These are phyloP conservation scores for Ellobium chinense DNA, from an alignment of 2,888 invertebrate genomes.

Conservation along the genomic window DNA sequence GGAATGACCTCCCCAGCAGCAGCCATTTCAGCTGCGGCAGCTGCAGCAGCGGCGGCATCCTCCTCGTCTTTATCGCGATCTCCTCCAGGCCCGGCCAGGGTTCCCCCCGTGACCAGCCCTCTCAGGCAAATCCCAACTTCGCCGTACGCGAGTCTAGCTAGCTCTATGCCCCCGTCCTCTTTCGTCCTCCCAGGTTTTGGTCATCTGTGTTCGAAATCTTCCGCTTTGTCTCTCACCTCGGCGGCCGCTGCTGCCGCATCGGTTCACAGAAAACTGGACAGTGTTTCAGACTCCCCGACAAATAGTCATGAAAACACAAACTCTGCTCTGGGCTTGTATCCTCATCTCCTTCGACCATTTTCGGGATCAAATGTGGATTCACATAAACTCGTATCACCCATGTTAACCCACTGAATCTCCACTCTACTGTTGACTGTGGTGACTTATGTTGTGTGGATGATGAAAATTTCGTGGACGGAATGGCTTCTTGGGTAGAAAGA, in stretches of 20 bases:
- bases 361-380: slow-evolving; percentile 21
- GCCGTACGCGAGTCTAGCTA: slow-evolving; percentile 14
- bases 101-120: background rate
- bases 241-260: slow-evolving; percentile 16
- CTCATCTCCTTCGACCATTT: slow-evolving; percentile 29
- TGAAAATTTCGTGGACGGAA: too few species aligned
- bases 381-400: slow-evolving; percentile 30
- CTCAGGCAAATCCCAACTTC: slow-evolving; percentile 8
- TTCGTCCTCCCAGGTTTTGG: slow-evolving; percentile 27
- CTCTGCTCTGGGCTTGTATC: slow-evolving; percentile 26
- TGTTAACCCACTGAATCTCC: slow-evolving; percentile 35
- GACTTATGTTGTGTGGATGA: background rate
- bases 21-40: slow-evolving; percentile 18
- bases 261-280: slow-evolving; percentile 36
- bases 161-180: slow-evolving; percentile 1
- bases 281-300: background rate
- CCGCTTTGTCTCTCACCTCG: background rate
- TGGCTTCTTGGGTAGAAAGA: too few species aligned
- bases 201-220: slow-evolving; percentile 19
- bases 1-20: slow-evolving; percentile 19
- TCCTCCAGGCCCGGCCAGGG: background rate
- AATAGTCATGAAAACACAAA: background rate
- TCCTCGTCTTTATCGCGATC: slow-evolving; percentile 22
- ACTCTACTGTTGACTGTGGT: background rate
- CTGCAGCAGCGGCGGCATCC: slow-evolving; percentile 11